Base-by-base conservation (phyloP, 2,113 vertebrate genomes). In the Bujurquina vittata region DNA sequence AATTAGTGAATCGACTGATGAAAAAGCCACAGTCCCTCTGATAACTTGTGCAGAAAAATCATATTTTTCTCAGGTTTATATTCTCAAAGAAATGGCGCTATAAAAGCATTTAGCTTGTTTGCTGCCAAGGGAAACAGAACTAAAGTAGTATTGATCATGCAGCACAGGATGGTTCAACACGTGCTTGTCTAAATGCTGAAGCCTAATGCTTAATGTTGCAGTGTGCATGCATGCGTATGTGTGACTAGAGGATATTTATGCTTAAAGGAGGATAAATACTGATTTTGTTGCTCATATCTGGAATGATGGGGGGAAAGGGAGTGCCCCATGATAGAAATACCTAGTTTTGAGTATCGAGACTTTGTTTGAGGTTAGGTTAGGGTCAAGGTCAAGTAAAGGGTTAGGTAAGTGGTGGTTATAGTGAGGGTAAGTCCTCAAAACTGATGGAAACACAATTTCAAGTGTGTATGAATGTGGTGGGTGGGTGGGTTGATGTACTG, bases 91-190 rank as follows among this genome's bases (percentile, higher is more conserved):
- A 4, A 46, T 58, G 29, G 8, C 15, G 74, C 8, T 20, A 52
- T 81, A 56, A 72, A 31, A 54, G 6, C 26, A 20, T 52, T 52
- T 52, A 72, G 23, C 26, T 8, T 52, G 26, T 72, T 52, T 29
- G 75, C 77, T 67, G 77, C 58, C 35, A 62, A 57, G 65, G 14
- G n/a, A 75, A 84, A 81, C 46, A 77, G 63, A 60, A 2, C 52
- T 84, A 26, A 90, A 92, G 80, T 74, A 79, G 6, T 89, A 91
- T 92, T 79, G 88, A 87, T 90, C 82, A 56, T 67, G 33, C 52
- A 85, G 49, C 33, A 23, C 40, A 15, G 72, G 35, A 87, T 81
- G 84, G 88, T 76, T 90, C 80, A 88, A 83, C 69, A 80, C 57
- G 67, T 69, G 40, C 43, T 74, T 29, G 77, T 60, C 14, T 23